Percentiles rank a stretch among this genome's conserved stretches.
These are phyloP conservation scores for Meriones unguiculatus DNA, from an alignment of 2,113 vertebrate species.

Conservation along the genomic window DNA sequence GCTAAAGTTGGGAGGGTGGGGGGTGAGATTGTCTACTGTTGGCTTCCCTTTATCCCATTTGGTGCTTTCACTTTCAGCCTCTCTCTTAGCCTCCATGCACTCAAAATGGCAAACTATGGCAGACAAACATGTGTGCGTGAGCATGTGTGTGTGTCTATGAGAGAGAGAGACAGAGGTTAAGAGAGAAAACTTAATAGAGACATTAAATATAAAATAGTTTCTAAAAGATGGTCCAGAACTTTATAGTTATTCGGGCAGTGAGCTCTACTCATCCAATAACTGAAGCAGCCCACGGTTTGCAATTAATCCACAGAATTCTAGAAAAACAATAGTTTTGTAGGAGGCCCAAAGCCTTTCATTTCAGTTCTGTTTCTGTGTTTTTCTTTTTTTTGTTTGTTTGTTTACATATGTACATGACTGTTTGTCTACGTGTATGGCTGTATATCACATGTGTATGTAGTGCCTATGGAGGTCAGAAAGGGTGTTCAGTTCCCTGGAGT, in stretches of 20 bases:
- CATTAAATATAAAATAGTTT: slow-evolving; percentile 5
- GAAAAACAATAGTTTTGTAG: slow-evolving; percentile 51
- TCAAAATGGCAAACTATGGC: background rate
- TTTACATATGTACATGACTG: background rate
- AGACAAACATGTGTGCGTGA: background rate
- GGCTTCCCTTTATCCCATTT: background rate
- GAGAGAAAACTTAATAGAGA: too few relatives aligned
- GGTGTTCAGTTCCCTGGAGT: background rate
- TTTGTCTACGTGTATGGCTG: background rate
- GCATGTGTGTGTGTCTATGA: background rate
- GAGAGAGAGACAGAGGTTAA: background rate
- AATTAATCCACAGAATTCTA: slow-evolving; percentile 71
- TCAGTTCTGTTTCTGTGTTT: slow-evolving; percentile 75
- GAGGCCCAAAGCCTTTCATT: slow-evolving; percentile 77
- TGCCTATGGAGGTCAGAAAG: background rate
- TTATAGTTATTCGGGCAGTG: slow-evolving; percentile 74
- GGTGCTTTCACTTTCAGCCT: background rate
- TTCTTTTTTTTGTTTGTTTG: background rate
- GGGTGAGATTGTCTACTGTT: background rate
- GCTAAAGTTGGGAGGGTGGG: background rate
- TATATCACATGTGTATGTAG: background rate
- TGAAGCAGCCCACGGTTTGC: slow-evolving; percentile 75
- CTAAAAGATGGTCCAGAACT: background rate
- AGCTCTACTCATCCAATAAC: slow-evolving; percentile 72
- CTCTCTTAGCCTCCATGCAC: background rate